These are phyloP conservation scores for Urocyon cinereoargenteus DNA, from an alignment of 2,797 vertebrate species.

Conservation along the genomic window DNA sequence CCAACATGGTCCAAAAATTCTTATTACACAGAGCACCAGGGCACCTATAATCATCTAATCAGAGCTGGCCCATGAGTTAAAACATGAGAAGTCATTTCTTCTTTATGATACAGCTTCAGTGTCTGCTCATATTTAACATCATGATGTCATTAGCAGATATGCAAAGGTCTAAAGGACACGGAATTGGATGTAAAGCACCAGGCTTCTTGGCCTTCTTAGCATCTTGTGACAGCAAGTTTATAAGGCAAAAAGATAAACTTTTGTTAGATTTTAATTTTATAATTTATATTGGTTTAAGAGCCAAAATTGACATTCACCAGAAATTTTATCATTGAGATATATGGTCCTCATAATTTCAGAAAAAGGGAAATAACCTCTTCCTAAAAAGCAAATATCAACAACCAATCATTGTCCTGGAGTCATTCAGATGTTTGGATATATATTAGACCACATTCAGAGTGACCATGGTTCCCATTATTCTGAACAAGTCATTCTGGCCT, in stretches of 20 bases:
- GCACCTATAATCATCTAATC: not conserved
- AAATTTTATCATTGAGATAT: not conserved
- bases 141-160: not conserved
- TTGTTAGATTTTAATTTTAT: not conserved
- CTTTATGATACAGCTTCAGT: not conserved
- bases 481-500: not conserved
- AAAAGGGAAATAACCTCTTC: not conserved
- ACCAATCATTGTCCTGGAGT: not conserved
- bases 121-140: not conserved
- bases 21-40: not conserved
- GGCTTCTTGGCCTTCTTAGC: not conserved
- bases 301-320: not conserved
- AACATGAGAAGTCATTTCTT: not conserved
- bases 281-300: not conserved
- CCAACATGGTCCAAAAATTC: not conserved
- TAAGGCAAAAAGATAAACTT: not conserved
- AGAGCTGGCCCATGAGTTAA: not conserved
- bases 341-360: not conserved
- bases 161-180: not conserved
- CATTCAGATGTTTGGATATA: not conserved
- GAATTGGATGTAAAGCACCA: not conserved
- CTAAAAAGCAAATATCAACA: not conserved
- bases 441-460: not conserved
- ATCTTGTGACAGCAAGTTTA: not conserved
- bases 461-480: not conserved